Evolutionary conservation across 2,888 invertebrate species (phyloP).

Genomic region (Elmis aenea): DNA sequence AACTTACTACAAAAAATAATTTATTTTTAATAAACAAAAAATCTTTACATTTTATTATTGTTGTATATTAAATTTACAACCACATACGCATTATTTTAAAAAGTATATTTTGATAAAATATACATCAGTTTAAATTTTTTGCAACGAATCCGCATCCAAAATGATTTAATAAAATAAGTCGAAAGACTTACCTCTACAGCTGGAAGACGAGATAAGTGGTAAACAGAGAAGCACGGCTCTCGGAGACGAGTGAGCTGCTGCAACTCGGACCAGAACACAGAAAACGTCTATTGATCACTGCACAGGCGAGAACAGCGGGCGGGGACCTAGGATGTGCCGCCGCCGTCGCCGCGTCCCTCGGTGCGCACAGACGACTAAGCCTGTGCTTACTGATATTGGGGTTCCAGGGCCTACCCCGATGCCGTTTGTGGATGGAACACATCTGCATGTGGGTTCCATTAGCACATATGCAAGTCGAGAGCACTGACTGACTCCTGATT

Average conservation of each 20-base stretch:
- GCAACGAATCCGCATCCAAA: too few relatives aligned
- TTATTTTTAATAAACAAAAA: too few relatives aligned
- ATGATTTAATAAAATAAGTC: too few relatives aligned
- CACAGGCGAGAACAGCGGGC: constrained; percentile 35
- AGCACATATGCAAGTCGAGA: constrained; percentile 22
- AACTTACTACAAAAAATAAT: too few relatives aligned
- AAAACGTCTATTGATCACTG: constrained; percentile 36
- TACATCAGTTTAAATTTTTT: too few relatives aligned
- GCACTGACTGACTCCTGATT: constrained; percentile 4
- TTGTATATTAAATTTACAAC: too few relatives aligned
- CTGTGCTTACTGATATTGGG: constrained; percentile 14
- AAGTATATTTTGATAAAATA: too few relatives aligned
- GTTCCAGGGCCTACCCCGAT: constrained; percentile 19
- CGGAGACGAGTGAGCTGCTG: constrained; percentile 14
- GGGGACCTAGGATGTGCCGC: constrained; percentile 34
- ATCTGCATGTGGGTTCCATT: constrained; percentile 25
- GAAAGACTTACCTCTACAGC: constrained; percentile 7
- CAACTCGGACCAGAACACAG: constrained; percentile 30
- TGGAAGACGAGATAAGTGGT: constrained; percentile 13
- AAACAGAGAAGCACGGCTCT: constrained; percentile 22
- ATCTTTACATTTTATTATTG: too few relatives aligned
- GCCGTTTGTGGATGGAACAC: constrained; percentile 16
- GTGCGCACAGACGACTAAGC: constrained; percentile 24
- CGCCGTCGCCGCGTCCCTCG: constrained; percentile 31
- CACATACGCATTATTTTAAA: too few relatives aligned